phyloP scores from a whole-genome alignment of 2,888 invertebrate genomes.

The Phymatocera aterrima region DNA sequence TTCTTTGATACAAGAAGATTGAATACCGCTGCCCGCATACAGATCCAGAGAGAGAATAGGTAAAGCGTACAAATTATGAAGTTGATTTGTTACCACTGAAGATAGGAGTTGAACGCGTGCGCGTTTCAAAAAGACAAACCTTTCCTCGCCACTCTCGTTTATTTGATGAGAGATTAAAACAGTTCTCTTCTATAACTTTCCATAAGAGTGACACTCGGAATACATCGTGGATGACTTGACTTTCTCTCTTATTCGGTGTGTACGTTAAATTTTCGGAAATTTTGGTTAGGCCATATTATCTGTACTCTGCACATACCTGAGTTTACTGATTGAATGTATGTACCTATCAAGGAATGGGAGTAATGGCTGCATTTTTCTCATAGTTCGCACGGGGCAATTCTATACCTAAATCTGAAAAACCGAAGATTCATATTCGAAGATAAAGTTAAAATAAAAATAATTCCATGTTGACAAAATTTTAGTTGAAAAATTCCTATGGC shows the following conservation, averaged over 20 bases:
- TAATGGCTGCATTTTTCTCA: no score
- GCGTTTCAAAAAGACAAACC: not conserved
- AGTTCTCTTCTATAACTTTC: not conserved
- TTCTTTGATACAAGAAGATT: not conserved
- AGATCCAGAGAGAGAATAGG: not conserved
- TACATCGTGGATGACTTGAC: no score
- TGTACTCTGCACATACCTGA: no score
- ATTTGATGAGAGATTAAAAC: not conserved
- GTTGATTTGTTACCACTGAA: not conserved
- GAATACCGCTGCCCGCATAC: not conserved
- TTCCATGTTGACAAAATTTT: not conserved
- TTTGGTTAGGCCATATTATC: no score
- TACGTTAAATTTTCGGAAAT: no score
- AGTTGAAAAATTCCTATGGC: not conserved
- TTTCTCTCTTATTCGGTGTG: no score
- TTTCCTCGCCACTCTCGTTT: not conserved
- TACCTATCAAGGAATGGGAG: no score
- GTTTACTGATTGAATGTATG: no score
- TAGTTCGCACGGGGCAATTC: no score
- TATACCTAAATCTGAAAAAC: no score
- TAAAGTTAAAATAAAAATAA: no score
- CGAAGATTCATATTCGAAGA: not conserved
- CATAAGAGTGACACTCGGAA: not conserved
- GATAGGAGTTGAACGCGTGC: not conserved
- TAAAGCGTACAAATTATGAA: not conserved